Evolutionary conservation across 2,113 vertebrate genomes (phyloP), one percentile per base, ranked within the genome.

Genomic region (Megatriorchis doriae): DNA sequence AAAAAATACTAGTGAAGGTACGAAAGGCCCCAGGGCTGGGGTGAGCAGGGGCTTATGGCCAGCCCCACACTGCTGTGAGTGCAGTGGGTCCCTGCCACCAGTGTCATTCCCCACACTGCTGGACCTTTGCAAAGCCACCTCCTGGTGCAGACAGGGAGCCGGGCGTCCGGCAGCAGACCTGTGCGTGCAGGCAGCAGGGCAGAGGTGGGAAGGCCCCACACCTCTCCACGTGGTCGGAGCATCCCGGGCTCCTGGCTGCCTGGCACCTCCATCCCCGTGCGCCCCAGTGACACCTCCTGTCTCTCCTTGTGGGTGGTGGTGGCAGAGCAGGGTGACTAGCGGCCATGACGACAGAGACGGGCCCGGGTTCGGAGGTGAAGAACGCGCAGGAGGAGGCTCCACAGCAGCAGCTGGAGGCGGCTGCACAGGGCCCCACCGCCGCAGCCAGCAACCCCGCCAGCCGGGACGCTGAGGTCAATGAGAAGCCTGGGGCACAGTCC

Each of bases 271-370:
- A 0, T 73, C 59, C 59, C n/a, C 0, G 0, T 6, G 3, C 1
- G 1, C 32, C 16, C 2, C 0, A 18, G n/a, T 97, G 92, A 95
- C 42, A 3, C 15, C 5, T 82, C 34, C 53, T 81, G 53, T 95
- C 82, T 94, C 42, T 89, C 22, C 89, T 15, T 82, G 61, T 16
- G 23, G 70, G 53, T 10, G 79, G 17, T 40, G 48, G 47, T 89
- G 91, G 52, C 52, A 94, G 94, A 82, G 87, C 83, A 81, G 98
- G 97, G 94, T 98, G 97, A 97, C 93, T 97, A 93, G 97, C 95
- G 96, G 97, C 96, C 98, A 98, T 99, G 99, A 98, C 98, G 52
- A 98, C 98, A 70, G 98, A 99, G 97, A 98, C 97, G 5, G 98
- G 98, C 91, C 97, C 98, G 2, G 97, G 98, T 89, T 98, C 96